phyloP scores from a whole-genome alignment of 2,113 vertebrate genomes.

The Vanacampus margaritifer region DNA sequence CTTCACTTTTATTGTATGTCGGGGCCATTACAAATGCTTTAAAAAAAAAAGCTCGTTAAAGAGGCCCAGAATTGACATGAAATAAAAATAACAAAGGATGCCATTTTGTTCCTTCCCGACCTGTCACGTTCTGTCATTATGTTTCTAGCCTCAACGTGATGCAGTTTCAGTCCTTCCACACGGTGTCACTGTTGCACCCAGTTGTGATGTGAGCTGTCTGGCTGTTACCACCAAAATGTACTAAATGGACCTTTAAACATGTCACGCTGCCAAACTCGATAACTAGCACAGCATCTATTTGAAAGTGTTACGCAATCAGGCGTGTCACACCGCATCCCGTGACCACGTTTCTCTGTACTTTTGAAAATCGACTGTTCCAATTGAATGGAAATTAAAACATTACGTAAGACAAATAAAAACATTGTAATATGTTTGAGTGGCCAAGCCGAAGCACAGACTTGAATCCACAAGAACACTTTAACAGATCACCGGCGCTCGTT shows the following conservation, averaged over 20 bases:
- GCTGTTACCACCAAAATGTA: neutral
- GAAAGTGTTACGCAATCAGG: neutral
- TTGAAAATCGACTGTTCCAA: too few species aligned
- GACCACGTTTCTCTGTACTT: slow-evolving; percentile 39
- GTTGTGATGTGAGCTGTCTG: neutral
- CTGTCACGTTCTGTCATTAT: neutral
- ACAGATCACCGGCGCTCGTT: slow-evolving; percentile 5
- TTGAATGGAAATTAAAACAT: too few species aligned
- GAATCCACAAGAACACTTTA: slow-evolving; percentile 9
- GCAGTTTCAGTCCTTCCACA: slow-evolving; percentile 40
- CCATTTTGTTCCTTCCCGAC: too few species aligned
- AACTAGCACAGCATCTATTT: neutral
- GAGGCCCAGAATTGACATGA: neutral
- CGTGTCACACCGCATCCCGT: neutral
- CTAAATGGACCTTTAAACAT: neutral
- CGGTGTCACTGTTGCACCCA: slow-evolving; percentile 45
- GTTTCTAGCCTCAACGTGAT: neutral
- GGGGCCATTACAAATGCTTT: neutral
- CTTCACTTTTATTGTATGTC: neutral
- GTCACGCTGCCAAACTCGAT: neutral
- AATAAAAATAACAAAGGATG: neutral
- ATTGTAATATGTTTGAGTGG: too few species aligned
- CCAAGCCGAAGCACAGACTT: too few species aligned
- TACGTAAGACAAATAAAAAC: too few species aligned
- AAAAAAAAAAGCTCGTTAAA: neutral